Base-by-base conservation (phyloP, 2,113 vertebrate genomes). In the Coracopsis vasa region DNA sequence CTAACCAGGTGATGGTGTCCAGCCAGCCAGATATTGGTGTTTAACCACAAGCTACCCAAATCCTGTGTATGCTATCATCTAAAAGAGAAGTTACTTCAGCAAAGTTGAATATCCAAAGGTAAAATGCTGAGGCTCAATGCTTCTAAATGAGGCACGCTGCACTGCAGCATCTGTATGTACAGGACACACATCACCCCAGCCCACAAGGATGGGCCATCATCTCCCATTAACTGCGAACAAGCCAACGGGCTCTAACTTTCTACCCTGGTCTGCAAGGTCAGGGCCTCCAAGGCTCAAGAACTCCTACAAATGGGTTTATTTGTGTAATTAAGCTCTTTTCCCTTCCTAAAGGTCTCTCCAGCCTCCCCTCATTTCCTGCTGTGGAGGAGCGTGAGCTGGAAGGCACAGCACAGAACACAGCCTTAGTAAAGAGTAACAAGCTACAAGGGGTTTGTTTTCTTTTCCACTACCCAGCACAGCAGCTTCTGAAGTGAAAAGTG, bases 301-400 rank as follows among this genome's bases (percentile, higher is more conserved):
- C 78, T 90, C 65, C 78, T 88, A 41, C 4, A 8, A 88, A 72
- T 44, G 47, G 41, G 4, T 28, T 51, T 75, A 44, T 95, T 87
- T 77, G 85, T 69, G 9, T 35, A 92, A 90, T 72, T 82, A 64
- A 95, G 48, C 13, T 86, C 35, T 72, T 72, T 82, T 65, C 48
- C 33, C 81, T 39, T 21, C 31, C 35, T 93, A 5, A 37, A 0
- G 3, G 35, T 56, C 50, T 74, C 90, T 84, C 69, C 83, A 74
- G 60, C 85, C 67, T 69, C 85, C 70, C 56, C 81, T 92, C 95
- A 92, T 92, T 94, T 93, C 95, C 92, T 86, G 85, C 73, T 69
- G 87, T 35, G 81, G 94, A 94, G 96, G 90, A 95, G 95, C 78
- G n/a, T 25, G 42, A 12, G 72, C 73, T 93, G 73, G 64, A 88